phyloP scores from a whole-genome alignment of 2,113 vertebrate genomes.

The Lamprotornis superbus region DNA sequence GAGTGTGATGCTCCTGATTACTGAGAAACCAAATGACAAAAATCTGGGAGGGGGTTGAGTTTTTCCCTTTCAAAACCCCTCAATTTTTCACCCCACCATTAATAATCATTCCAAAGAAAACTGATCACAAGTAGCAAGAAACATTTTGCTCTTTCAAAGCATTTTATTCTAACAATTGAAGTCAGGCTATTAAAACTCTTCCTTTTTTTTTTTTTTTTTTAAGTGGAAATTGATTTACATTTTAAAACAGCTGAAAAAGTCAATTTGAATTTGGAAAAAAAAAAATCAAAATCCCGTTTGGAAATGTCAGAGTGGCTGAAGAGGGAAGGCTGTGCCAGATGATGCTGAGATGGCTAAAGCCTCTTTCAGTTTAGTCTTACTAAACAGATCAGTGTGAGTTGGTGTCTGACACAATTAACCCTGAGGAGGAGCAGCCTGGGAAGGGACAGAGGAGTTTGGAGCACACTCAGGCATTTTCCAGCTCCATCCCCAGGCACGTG shows the following conservation, averaged over 20 bases:
- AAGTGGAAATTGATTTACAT: conserved; percentile 22
- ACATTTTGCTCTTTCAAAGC: background rate
- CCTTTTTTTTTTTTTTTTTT: background rate
- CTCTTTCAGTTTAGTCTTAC: conserved; percentile 7
- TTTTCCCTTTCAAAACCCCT: background rate
- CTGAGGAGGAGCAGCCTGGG: background rate
- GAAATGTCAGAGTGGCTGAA: conserved; percentile 37
- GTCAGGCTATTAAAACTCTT: background rate
- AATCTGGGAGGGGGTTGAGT: background rate
- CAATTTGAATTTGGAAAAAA: background rate
- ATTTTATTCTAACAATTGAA: background rate
- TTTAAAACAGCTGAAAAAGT: conserved; percentile 41
- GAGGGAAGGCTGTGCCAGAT: background rate
- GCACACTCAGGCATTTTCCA: background rate
- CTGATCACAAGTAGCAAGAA: background rate
- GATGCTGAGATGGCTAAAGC: conserved; percentile 9
- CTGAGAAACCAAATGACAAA: background rate
- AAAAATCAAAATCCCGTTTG: background rate
- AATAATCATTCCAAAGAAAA: background rate
- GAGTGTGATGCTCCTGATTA: background rate
- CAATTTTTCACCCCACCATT: background rate
- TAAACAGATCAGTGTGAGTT: conserved; percentile 19
- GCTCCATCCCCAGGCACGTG: background rate
- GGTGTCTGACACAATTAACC: conserved; percentile 29
- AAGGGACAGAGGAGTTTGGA: background rate